Percentiles rank a stretch among this genome's conserved stretches.
These are phyloP conservation scores for Carassius gibelio DNA, from an alignment of 2,113 vertebrate genomes.

Conservation along the genomic window DNA sequence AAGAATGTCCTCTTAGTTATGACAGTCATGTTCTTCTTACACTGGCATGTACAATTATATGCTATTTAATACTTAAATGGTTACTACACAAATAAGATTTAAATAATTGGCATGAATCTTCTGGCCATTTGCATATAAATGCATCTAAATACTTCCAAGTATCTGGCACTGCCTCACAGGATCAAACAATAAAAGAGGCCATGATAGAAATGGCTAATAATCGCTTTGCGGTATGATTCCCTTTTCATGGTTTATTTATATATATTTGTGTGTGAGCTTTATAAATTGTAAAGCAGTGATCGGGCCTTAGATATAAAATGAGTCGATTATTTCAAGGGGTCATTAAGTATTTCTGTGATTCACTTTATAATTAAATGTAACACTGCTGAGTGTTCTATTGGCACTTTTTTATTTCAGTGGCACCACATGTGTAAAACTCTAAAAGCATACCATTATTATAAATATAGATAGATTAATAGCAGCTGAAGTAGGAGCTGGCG, in stretches of 20 bases:
- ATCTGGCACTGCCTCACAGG: neutral
- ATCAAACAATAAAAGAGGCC: constrained; percentile 12
- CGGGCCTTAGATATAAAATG: neutral
- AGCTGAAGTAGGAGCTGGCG: neutral
- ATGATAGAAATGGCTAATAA: constrained; percentile 8
- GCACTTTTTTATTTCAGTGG: neutral
- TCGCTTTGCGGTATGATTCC: neutral
- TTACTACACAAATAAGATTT: constrained; percentile 13
- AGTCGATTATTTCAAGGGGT: neutral
- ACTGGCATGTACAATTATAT: constrained; percentile 15
- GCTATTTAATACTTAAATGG: constrained; percentile 31
- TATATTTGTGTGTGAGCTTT: neutral
- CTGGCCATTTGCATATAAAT: constrained; percentile 5
- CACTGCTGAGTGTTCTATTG: neutral
- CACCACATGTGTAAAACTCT: neutral
- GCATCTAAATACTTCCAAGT: constrained; percentile 7
- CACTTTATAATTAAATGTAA: neutral
- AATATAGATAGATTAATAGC: neutral
- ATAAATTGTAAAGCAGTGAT: neutral
- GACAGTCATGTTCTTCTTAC: constrained; percentile 1
- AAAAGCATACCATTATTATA: neutral
- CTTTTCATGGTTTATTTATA: constrained; percentile 6
- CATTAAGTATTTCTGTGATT: neutral
- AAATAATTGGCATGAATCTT: constrained; percentile 27
- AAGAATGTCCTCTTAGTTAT: constrained; percentile 22